These are phyloP conservation scores for Phaenicophaeus curvirostris DNA, from an alignment of 2,797 vertebrate genomes.

Conservation along the genomic window DNA sequence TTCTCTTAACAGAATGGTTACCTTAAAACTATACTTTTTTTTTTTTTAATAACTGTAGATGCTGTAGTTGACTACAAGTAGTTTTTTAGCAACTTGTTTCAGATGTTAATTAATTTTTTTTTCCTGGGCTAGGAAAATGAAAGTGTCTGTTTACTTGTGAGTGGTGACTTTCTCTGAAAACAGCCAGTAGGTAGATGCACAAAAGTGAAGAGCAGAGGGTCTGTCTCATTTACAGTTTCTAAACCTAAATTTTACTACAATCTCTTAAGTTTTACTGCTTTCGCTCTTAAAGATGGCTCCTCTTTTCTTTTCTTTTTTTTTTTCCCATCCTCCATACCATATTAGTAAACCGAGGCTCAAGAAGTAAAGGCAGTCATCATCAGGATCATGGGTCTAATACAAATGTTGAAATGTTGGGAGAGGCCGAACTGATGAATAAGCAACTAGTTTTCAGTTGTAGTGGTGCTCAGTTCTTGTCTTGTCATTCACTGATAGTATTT, in stretches of 20 bases:
- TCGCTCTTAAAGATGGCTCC: not conserved
- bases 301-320: not conserved
- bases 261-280: not conserved
- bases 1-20: not conserved
- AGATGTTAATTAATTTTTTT: not conserved
- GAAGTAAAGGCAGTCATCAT: not conserved
- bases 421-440: not conserved
- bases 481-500: not conserved
- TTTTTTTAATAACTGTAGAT: not conserved
- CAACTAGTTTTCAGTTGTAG: not conserved
- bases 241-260: not conserved
- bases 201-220: not conserved
- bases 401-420: not conserved
- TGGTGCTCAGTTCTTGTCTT: not conserved
- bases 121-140: not conserved
- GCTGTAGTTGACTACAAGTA: no score
- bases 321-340: no score
- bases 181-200: not conserved
- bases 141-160: not conserved
- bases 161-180: not conserved
- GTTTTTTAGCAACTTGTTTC: not conserved
- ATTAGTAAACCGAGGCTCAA: not conserved
- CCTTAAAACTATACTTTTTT: not conserved
- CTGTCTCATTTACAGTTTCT: not conserved
- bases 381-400: not conserved